Conservation (phyloP, 2,797 vertebrate genomes). For the Cheirogaleus major region DNA sequence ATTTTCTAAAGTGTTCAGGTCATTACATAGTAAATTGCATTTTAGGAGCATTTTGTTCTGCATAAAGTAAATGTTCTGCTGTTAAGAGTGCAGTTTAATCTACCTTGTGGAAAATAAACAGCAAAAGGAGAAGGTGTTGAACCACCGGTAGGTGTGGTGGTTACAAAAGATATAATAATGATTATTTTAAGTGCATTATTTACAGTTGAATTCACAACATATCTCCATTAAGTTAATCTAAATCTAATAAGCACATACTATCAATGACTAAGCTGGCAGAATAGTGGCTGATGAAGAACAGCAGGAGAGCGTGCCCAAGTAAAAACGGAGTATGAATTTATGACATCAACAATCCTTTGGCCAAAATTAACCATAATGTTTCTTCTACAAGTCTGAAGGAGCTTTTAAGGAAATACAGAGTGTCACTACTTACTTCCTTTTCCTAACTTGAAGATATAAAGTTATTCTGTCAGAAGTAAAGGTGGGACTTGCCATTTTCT, state of each 20-base stretch:
- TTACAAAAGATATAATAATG: conserved; percentile 4
- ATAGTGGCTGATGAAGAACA: not conserved
- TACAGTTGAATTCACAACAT: conserved; percentile 30
- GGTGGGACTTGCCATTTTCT: not conserved
- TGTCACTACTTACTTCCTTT: not conserved
- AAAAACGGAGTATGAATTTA: not conserved
- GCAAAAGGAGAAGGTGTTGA: not conserved
- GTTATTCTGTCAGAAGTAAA: not conserved
- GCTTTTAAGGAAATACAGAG: not conserved
- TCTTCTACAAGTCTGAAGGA: not conserved
- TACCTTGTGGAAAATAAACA: not conserved
- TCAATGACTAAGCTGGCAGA: not conserved
- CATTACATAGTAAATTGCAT: not conserved
- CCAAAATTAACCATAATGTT: not conserved
- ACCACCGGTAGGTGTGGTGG: not conserved
- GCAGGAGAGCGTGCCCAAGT: not conserved
- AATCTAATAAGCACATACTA: not conserved
- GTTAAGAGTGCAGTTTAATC: not conserved
- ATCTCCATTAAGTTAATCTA: conserved; percentile 12
- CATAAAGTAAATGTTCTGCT: not conserved
- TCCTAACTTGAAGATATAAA: not conserved
- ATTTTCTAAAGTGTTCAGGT: conserved; percentile 11
- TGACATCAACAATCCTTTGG: not conserved
- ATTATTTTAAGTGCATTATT: conserved; percentile 54
- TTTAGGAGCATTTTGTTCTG: conserved; percentile 44